phyloP scores from a whole-genome alignment of 1,140 invertebrate species.

The Mercenaria mercenaria region DNA sequence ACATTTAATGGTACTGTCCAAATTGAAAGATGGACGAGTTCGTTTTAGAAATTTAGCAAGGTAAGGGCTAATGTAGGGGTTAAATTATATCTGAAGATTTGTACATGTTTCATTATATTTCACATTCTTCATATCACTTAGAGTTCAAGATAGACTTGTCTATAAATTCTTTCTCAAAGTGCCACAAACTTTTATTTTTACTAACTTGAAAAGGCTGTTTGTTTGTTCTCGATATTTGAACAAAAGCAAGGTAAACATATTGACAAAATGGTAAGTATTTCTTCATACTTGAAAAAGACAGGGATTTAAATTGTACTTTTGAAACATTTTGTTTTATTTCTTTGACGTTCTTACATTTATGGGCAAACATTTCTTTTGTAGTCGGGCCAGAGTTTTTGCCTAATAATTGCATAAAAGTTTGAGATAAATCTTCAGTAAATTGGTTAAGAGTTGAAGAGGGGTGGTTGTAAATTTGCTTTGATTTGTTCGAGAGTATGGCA shows the following conservation, averaged over 20 bases:
- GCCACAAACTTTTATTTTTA: constrained; percentile 34
- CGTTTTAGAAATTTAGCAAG: too few species aligned
- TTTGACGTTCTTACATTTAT: background rate
- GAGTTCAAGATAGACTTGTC: background rate
- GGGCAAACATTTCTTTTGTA: constrained; percentile 20
- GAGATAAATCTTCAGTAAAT: constrained; percentile 23
- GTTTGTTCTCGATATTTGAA: constrained; percentile 37
- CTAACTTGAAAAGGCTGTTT: constrained; percentile 24
- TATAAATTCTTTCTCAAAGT: constrained; percentile 23
- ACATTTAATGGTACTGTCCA: too few species aligned
- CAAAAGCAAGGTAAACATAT: constrained; percentile 26
- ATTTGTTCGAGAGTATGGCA: background rate
- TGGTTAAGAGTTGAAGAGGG: constrained; percentile 5
- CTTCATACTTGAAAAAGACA: background rate
- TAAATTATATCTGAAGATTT: too few species aligned
- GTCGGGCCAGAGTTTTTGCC: background rate
- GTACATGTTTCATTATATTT: background rate
- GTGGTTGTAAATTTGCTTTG: background rate
- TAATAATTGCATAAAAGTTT: constrained; percentile 9
- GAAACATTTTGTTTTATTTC: constrained; percentile 34
- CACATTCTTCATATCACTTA: background rate
- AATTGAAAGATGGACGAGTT: too few species aligned
- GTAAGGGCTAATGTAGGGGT: too few species aligned
- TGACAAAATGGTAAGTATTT: constrained; percentile 27
- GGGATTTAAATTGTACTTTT: background rate